A percentile compares a stretch with the other conserved stretches of the same genome.
Evolutionary conservation across 2,797 vertebrate species (phyloP).

Genomic region (Nothura maculosa): DNA sequence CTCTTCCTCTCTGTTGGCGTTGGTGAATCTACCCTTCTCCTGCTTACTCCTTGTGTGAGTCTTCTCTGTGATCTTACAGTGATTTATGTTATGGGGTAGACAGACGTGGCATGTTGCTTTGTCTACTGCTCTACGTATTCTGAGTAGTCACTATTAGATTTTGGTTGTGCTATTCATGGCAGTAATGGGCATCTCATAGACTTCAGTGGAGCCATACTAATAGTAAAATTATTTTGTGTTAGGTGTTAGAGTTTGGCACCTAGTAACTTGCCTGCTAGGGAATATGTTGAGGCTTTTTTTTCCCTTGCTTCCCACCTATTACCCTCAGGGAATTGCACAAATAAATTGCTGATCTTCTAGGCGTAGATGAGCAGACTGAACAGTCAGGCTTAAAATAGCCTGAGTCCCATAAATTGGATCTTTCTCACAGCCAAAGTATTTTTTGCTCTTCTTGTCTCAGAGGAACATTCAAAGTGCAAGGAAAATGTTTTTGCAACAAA

Average conservation of each 20-base stretch:
- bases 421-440: slow-evolving; percentile 60
- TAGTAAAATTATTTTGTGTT: background rate
- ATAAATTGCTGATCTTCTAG: slow-evolving; percentile 50
- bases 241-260: background rate
- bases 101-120: fast-evolving
- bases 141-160: background rate
- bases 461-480: slow-evolving; percentile 40
- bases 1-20: background rate
- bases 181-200: background rate
- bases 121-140: background rate
- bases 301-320: slow-evolving; percentile 10
- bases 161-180: background rate
- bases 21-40: background rate
- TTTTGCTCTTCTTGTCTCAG: slow-evolving; percentile 46
- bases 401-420: slow-evolving; percentile 53
- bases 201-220: background rate
- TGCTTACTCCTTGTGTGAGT: background rate
- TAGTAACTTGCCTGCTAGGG: background rate
- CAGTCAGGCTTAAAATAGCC: slow-evolving; percentile 56
- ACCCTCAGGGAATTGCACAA: slow-evolving; percentile 27
- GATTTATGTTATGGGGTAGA: background rate
- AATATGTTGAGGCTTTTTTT: background rate
- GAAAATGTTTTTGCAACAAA: slow-evolving; percentile 68
- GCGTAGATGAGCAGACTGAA: slow-evolving; percentile 49
- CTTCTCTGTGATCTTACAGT: background rate